phyloP scores from a whole-genome alignment of 92 coral and sea anemone genomes.

The Paramuricea clavata region DNA sequence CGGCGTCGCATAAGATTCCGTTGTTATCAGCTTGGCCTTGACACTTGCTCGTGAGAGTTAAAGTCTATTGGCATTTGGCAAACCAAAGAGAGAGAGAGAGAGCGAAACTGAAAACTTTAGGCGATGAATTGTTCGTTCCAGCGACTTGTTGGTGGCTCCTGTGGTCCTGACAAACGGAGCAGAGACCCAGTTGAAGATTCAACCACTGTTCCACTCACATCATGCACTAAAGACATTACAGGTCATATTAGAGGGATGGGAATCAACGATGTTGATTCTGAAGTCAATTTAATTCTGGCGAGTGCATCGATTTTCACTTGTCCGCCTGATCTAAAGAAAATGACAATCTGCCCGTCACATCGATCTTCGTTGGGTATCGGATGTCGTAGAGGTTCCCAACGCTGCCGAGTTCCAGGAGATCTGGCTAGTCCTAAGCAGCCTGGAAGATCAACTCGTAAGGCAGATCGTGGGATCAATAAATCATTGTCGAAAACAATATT shows the following conservation, averaged over 20 bases:
- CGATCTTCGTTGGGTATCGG: slow-evolving; percentile 70
- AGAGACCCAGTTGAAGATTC: slow-evolving; percentile 39
- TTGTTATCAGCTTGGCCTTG: slow-evolving; percentile 18
- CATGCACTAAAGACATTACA: slow-evolving; percentile 52
- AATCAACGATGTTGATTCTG: slow-evolving; percentile 51
- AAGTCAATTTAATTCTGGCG: slow-evolving; percentile 59
- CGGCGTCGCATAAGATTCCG: slow-evolving; percentile 22
- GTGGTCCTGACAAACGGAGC: slow-evolving; percentile 61
- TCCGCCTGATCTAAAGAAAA: slow-evolving; percentile 39
- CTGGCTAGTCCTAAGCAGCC: slow-evolving; percentile 49
- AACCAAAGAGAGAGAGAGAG: slow-evolving; percentile 16
- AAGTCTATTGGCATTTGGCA: slow-evolving; percentile 9
- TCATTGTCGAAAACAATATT: slow-evolving; percentile 65
- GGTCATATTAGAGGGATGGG: slow-evolving; percentile 52
- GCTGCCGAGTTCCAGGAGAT: slow-evolving; percentile 71
- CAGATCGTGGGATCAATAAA: slow-evolving; percentile 69
- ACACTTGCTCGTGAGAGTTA: slow-evolving; percentile 2
- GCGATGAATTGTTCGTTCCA: slow-evolving; percentile 55
- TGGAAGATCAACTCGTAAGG: slow-evolving; percentile 62
- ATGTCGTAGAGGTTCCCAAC: slow-evolving; percentile 71
- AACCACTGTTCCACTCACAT: slow-evolving; percentile 54
- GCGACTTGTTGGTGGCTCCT: slow-evolving; percentile 65
- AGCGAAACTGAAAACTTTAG: slow-evolving; percentile 18
- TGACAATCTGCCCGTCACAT: slow-evolving; percentile 62
- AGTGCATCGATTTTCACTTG: slow-evolving; percentile 55